These are phyloP conservation scores for Leptinotarsa juncta DNA, from an alignment of 2,888 invertebrate genomes.

Conservation along the genomic window DNA sequence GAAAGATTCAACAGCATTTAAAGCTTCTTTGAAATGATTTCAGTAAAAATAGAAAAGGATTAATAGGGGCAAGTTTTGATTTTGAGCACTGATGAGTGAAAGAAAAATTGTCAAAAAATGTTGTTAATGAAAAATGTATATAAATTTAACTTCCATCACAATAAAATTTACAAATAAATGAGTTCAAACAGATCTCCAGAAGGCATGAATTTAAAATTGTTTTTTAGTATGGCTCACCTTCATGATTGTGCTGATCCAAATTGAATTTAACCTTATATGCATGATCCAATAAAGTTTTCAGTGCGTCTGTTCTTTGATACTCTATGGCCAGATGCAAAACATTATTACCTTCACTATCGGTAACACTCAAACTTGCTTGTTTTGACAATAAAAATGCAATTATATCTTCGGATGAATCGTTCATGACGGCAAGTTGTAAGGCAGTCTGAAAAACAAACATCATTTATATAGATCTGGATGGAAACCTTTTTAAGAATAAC, in stretches of 20 bases:
- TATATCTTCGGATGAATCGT: conserved; percentile 55
- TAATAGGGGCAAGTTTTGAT: too few relatives aligned
- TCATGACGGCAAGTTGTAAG: conserved; percentile 64
- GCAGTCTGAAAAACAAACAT: conserved; percentile 64
- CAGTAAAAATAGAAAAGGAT: too few relatives aligned
- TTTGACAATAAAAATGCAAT: conserved; percentile 61
- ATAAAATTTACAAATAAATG: background rate
- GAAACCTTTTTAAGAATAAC: background rate
- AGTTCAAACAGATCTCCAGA: background rate
- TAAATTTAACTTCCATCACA: background rate
- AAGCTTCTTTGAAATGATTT: too few relatives aligned
- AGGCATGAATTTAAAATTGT: background rate
- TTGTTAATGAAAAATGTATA: too few relatives aligned
- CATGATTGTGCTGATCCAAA: conserved; percentile 55
- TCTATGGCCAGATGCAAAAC: conserved; percentile 67
- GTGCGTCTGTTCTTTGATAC: conserved; percentile 51
- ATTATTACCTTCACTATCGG: conserved; percentile 64
- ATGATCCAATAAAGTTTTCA: conserved; percentile 48
- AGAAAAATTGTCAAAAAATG: too few relatives aligned
- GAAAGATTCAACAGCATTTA: too few relatives aligned
- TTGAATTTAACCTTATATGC: conserved; percentile 55
- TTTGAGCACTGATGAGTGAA: too few relatives aligned
- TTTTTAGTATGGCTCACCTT: conserved; percentile 49
- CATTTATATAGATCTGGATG: background rate
- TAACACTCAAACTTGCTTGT: conserved; percentile 63